phyloP scores from a whole-genome alignment of 1,140 invertebrate genomes.

The Dreissena polymorpha region DNA sequence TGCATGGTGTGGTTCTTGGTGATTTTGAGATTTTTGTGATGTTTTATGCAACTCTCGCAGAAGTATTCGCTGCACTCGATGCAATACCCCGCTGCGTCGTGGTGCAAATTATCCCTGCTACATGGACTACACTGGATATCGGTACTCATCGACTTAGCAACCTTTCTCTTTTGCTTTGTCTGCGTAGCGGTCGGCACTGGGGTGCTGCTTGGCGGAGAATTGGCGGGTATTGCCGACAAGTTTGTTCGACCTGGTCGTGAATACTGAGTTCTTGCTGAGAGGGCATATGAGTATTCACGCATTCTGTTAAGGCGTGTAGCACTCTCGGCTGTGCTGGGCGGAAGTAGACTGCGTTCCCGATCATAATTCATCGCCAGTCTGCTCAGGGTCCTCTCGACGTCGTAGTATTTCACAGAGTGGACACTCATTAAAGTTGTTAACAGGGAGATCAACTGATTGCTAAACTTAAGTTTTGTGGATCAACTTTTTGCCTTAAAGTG shows the following conservation, averaged over 20 bases:
- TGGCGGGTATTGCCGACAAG: neutral
- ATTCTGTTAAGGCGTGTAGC: conserved; percentile 24
- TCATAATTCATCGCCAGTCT: conserved; percentile 22
- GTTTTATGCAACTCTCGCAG: conserved; percentile 45
- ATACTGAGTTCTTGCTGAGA: conserved; percentile 11
- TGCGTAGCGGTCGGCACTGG: neutral
- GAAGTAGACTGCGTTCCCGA: neutral
- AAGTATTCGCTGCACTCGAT: conserved; percentile 50
- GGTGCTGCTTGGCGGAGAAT: neutral
- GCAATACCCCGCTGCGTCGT: conserved; percentile 46
- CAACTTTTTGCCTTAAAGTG: too few relatives aligned
- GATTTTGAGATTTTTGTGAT: conserved; percentile 51
- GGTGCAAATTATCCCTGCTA: conserved; percentile 30
- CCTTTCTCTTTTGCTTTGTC: neutral
- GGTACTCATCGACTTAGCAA: conserved; percentile 43
- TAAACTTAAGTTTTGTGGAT: too few relatives aligned
- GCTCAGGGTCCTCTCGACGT: conserved; percentile 20
- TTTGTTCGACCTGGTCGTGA: neutral
- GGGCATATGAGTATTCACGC: conserved; percentile 22
- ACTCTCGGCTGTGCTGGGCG: neutral
- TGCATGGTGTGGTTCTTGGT: conserved; percentile 35
- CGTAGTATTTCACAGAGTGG: conserved; percentile 43
- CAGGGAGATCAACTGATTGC: too few relatives aligned
- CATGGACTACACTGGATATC: conserved; percentile 46
- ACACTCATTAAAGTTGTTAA: conserved; percentile 51